Conservation (phyloP, 2,888 invertebrate species). For the Morpho achilles region DNA sequence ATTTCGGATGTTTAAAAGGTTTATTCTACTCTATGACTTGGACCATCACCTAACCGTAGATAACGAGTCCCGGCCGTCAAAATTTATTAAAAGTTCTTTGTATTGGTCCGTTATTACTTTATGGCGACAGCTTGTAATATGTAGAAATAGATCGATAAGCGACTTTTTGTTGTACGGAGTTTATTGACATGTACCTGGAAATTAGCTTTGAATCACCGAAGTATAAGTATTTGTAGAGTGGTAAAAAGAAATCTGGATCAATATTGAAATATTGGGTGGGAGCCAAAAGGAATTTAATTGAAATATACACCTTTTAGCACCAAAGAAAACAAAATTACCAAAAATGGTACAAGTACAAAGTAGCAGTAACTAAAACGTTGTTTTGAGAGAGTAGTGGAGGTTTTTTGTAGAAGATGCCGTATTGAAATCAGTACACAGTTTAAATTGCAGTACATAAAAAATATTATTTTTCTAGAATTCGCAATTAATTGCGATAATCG, state of each 20-base stretch:
- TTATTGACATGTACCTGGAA: constrained; percentile 46
- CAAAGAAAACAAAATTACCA: no score
- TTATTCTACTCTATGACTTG: constrained; percentile 17
- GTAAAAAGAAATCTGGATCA: constrained; percentile 26
- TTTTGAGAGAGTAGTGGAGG: no score
- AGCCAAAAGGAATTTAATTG: no score
- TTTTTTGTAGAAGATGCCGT: no score
- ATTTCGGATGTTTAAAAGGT: no score
- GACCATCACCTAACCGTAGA: constrained; percentile 36
- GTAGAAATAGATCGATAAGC: constrained; percentile 53
- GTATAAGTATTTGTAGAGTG: constrained; percentile 21
- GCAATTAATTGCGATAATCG: no score
- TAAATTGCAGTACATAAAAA: no score
- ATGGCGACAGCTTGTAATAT: constrained; percentile 44
- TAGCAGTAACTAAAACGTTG: no score
- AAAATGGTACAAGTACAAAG: no score
- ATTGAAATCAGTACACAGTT: no score
- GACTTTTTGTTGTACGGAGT: constrained; percentile 46
- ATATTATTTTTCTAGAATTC: no score
- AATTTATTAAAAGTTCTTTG: constrained; percentile 65
- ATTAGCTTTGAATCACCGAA: constrained; percentile 32
- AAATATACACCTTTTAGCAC: no score
- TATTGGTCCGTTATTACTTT: constrained; percentile 45
- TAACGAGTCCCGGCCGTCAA: constrained; percentile 54
- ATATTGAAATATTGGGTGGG: constrained; percentile 3